Evolutionary conservation across 2,797 vertebrate genomes (phyloP), one percentile per base, ranked within the genome.

Genomic region (Acanthurus leucopareius): DNA sequence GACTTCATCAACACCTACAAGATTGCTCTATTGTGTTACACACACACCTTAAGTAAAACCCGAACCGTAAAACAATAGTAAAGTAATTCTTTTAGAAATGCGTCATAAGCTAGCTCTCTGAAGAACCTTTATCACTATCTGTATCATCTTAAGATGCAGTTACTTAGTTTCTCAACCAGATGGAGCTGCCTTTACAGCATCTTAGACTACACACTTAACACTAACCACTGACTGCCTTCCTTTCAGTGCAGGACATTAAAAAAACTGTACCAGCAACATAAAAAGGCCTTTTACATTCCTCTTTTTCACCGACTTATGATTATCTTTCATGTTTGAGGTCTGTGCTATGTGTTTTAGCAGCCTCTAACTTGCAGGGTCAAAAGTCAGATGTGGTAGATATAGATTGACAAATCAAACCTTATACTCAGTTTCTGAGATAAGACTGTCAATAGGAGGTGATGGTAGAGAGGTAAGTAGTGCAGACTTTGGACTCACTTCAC

Each of bases 401-500:
- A 75, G 65, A 73, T 58, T 80, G 79, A 49, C 66, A 60, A 84
- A 90, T 89, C 80, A 79, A 82, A 69, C 44, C 45, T 20, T 57
- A 35, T 19, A 40, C 11, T 78, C 83, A 75, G 83, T 66, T 1
- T 40, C 44, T 72, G 60, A 91, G 94, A 96, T 95, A 95, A 95
- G 90, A 16, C 16, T 1, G 35, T 80, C 77, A 81, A 13, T 76
- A 71, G 67, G 47, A 35, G 71, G 75, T 3, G 75, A 67, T 61
- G 79, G 72, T 67, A 25, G 28, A 72, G 49, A 76, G 69, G 64
- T 67, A 75, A 86, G 57, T 52, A n/a, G 15, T 17, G 7, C 45
- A 90, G 91, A 95, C 95, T 96, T 97, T 97, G 96, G 79, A 94
- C 96, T 51, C 67, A 17, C 52, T 88, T 85, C 80, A 80, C 53